These are phyloP conservation scores for Pteromalus puparum DNA, from an alignment of 1,140 invertebrate genomes.

Conservation along the genomic window DNA sequence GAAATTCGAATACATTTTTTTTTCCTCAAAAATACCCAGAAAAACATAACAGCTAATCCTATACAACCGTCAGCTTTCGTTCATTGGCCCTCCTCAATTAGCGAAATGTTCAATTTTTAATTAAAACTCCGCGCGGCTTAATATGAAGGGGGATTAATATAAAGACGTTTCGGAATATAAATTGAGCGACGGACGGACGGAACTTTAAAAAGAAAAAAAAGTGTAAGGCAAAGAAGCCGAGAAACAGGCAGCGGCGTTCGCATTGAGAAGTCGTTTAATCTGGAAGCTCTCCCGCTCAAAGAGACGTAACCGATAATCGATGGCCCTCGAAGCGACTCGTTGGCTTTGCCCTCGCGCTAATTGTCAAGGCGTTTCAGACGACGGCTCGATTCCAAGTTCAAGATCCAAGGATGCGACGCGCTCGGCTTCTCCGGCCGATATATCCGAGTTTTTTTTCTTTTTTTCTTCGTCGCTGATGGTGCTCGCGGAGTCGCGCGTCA, in stretches of 20 bases:
- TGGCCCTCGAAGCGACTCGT: slow-evolving; percentile 21
- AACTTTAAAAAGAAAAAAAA: slow-evolving; percentile 5
- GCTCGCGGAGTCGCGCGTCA: background rate
- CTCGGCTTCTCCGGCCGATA: slow-evolving; percentile 24
- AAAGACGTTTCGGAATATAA: slow-evolving; percentile 9
- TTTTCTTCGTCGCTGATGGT: background rate
- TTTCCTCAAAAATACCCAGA: background rate
- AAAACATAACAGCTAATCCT: background rate
- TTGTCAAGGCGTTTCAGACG: slow-evolving; percentile 52
- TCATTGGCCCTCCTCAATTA: background rate
- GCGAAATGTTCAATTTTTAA: slow-evolving; percentile 5
- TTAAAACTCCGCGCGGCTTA: background rate
- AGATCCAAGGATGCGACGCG: slow-evolving; percentile 20
- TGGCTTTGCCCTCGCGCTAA: slow-evolving; percentile 58
- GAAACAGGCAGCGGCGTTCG: background rate
- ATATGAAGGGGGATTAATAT: slow-evolving; percentile 5
- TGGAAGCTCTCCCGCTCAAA: slow-evolving; percentile 15
- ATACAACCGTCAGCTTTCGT: background rate
- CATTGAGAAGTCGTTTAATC: slow-evolving; percentile 30
- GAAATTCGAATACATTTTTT: no score
- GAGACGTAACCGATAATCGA: slow-evolving; percentile 42
- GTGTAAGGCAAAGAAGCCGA: background rate
- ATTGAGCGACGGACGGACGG: background rate
- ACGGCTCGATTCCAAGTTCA: slow-evolving; percentile 57
- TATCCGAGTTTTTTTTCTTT: no score